phyloP scores from a whole-genome alignment of 2,888 invertebrate species.

The Sesia apiformis region DNA sequence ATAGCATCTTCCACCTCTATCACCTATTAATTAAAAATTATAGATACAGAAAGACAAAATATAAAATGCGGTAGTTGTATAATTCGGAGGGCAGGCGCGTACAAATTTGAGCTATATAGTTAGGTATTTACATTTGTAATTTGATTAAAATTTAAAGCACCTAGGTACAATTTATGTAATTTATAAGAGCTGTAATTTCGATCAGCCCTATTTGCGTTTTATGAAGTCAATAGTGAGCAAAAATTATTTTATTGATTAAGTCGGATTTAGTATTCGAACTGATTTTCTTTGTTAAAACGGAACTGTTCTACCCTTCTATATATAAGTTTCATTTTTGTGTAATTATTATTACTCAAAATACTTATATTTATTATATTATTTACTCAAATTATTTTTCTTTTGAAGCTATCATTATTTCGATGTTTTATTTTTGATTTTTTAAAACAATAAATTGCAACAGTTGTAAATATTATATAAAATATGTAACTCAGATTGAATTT shows the following conservation, averaged over 20 bases:
- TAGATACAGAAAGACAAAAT: too few relatives aligned
- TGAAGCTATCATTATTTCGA: not conserved
- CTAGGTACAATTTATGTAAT: conserved; percentile 56
- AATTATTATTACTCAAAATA: too few relatives aligned
- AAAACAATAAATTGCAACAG: conserved; percentile 20
- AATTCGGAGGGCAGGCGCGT: not conserved
- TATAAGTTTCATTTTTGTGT: too few relatives aligned
- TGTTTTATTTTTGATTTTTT: conserved; percentile 20
- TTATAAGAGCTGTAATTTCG: conserved; percentile 17
- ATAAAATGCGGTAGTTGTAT: too few relatives aligned
- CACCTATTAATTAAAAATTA: too few relatives aligned
- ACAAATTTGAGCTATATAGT: not conserved
- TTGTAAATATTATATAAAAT: conserved; percentile 45
- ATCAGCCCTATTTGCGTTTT: not conserved
- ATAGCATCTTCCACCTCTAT: too few relatives aligned
- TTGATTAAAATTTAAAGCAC: conserved; percentile 29
- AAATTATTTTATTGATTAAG: not conserved
- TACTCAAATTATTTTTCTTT: too few relatives aligned
- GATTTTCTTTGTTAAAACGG: too few relatives aligned
- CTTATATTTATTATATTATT: too few relatives aligned
- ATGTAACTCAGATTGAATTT: conserved; percentile 35
- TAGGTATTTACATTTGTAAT: not conserved
- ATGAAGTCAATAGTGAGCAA: not conserved
- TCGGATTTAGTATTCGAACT: too few relatives aligned
- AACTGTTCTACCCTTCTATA: too few relatives aligned